These are phyloP conservation scores for Oxytorus armatus DNA, from an alignment of 2,888 invertebrate genomes.

Conservation along the genomic window DNA sequence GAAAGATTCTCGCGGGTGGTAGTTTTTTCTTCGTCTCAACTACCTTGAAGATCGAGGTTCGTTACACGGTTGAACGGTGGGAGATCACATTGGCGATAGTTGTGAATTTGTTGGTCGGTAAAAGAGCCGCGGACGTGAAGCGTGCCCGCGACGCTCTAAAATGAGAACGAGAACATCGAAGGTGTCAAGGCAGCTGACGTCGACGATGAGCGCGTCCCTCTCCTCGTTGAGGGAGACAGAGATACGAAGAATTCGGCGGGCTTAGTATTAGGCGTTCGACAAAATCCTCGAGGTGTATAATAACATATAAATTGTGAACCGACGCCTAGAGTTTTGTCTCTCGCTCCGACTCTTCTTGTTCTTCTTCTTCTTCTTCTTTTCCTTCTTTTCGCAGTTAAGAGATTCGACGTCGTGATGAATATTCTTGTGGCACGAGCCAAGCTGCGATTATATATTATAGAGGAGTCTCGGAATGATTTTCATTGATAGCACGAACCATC, in stretches of 20 bases:
- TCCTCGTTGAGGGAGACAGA: constrained; percentile 40
- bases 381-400: constrained; percentile 1
- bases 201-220: constrained; percentile 43
- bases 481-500: constrained; percentile 63
- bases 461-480: constrained; percentile 44
- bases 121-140: constrained; percentile 55
- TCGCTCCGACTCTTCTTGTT: neutral
- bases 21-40: no score
- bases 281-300: constrained; percentile 29
- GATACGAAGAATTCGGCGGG: constrained; percentile 39
- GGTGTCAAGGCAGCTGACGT: constrained; percentile 70
- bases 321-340: constrained; percentile 2
- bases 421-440: constrained; percentile 50
- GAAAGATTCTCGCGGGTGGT: no score
- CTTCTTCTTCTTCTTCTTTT: neutral
- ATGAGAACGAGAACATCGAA: constrained; percentile 71
- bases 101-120: constrained; percentile 36
- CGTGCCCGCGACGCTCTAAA: constrained; percentile 68
- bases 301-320: constrained; percentile 38
- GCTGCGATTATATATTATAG: constrained; percentile 34
- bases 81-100: constrained; percentile 22
- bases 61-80: no score
- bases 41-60: no score
- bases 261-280: constrained; percentile 26
- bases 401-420: constrained; percentile 47